Base-by-base conservation (phyloP, 2,797 vertebrate genomes). In the Nothura maculosa region DNA sequence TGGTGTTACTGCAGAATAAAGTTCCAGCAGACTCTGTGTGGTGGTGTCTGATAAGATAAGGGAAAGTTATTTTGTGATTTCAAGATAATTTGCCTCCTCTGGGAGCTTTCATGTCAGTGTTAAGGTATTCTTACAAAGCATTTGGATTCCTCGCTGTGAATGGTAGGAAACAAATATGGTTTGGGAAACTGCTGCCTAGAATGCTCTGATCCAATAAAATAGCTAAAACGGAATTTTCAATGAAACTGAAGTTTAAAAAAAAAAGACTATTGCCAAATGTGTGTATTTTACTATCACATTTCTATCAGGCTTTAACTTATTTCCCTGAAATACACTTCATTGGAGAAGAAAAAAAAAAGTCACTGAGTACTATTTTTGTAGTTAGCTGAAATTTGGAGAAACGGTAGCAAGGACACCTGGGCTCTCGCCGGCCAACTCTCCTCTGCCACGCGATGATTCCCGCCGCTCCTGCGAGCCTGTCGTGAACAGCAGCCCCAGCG, bases 1-100 rank as follows among this genome's bases (percentile, higher is more conserved):
- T 19, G 17, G 74, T 28, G 2, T 76, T 76, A 45, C 36, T 62
- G 68, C 0, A 0, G 38, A 58, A 64, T 57, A 54, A 66, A 90
- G 90, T 43, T 61, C 63, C 28, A 69, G 84, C 38, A 76, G 73
- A 38, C 54, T 89, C 54, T 90, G 72, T 90, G 75, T 90, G 89
- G 79, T 93, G 45, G 87, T 85, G 74, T 64, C 89, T 89, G 96
- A 93, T 93, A 93, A 94, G 91, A 89, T 78, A 93, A 88, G 87
- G 87, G 80, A 47, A 95, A 90, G 76, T 87, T 83, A 92, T 85
- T 92, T 82, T 85, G 72, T 72, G 93, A 96, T 94, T 94, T 89
- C 47, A 36, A 81, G 89, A 91, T 80, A 78, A 62, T 87, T 91
- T 95, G 38, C 69, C 76, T 87, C 32, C 28, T 76, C 58, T 93